These are phyloP conservation scores for Melopsittacus undulatus DNA, from an alignment of 2,797 vertebrate genomes.

Conservation along the genomic window DNA sequence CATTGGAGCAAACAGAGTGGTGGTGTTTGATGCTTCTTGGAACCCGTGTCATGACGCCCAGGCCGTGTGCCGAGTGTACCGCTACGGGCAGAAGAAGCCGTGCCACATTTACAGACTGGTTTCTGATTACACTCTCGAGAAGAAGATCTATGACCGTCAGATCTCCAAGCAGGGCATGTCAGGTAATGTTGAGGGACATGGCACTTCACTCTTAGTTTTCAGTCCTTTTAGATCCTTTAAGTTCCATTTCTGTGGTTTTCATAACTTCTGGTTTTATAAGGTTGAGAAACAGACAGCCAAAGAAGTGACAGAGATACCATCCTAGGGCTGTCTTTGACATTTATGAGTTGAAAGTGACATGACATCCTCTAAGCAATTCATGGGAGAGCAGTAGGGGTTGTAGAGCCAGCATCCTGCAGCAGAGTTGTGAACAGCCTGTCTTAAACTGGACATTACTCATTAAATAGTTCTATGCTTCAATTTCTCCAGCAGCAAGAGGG, in stretches of 20 bases:
- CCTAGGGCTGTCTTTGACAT: not conserved
- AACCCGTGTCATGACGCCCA: slow-evolving; percentile 98
- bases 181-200: slow-evolving; percentile 71
- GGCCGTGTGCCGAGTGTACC: slow-evolving; percentile 96
- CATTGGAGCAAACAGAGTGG: slow-evolving; percentile 96
- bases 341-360: not conserved
- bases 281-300: not conserved
- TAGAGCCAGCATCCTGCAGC: not conserved
- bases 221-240: not conserved
- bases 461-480: not conserved
- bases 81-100: slow-evolving; percentile 95
- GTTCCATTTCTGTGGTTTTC: not conserved
- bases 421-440: not conserved
- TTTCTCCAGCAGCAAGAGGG: not conserved
- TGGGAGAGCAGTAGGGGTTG: not conserved
- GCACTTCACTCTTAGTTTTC: not conserved
- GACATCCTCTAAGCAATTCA: not conserved
- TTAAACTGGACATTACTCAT: not conserved
- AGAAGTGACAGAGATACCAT: not conserved
- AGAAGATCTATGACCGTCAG: slow-evolving; percentile 98
- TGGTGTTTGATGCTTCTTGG: slow-evolving; percentile 98
- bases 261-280: not conserved
- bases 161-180: slow-evolving; percentile 99
- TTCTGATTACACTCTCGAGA: slow-evolving; percentile 96
- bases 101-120: slow-evolving; percentile 97